Evolutionary conservation across 2,888 invertebrate genomes (phyloP), one percentile per base, ranked within the genome.

Genomic region (Trichogramma evanescens): DNA sequence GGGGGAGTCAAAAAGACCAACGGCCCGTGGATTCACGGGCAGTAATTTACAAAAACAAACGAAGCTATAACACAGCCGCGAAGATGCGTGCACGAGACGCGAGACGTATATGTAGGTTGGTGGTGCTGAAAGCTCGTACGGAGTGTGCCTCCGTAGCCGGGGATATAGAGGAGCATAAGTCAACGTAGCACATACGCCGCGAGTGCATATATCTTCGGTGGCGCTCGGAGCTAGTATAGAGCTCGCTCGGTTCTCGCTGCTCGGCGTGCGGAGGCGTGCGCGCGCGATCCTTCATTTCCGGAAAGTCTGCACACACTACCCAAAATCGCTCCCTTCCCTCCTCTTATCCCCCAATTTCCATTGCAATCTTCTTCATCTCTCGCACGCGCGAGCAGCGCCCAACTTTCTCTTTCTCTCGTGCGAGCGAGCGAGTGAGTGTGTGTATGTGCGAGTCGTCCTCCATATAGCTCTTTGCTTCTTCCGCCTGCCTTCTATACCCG

Each of bases 271-370:
- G 43, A 53, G 53, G 50, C 39, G 56, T 9, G 42, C 49, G 52
- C 41, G 41, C 7, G n/a, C 59, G 62, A 59, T 53, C 53, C 59
- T 62, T 62, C 62, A 59, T 62, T 62, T 62, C 59, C 62, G 55
- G 63, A 59, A 57, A 63, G 57, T 58, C 53, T 41, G 53, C 10
- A 48, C 61, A 39, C 50, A 10, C 57, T 45, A 43, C 50, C 56
- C 45, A 60, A 66, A 63, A 61, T 63, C 61, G 59, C 59, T 63
- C 66, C 54, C 26, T 26, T 26, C 26, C 26, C 26, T 26, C 26
- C 64, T 54, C 57, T 58, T 52, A 61, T 45, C 58, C 49, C 51
- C 26, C 26, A 26, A 54, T 55, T 58, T 57, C 58, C 49, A 58
- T 48, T 58, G 49, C 55, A 60, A 61, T 63, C 62, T 58, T 59